Conservation (phyloP, 2,113 vertebrate genomes). For the Burhinus oedicnemus region DNA sequence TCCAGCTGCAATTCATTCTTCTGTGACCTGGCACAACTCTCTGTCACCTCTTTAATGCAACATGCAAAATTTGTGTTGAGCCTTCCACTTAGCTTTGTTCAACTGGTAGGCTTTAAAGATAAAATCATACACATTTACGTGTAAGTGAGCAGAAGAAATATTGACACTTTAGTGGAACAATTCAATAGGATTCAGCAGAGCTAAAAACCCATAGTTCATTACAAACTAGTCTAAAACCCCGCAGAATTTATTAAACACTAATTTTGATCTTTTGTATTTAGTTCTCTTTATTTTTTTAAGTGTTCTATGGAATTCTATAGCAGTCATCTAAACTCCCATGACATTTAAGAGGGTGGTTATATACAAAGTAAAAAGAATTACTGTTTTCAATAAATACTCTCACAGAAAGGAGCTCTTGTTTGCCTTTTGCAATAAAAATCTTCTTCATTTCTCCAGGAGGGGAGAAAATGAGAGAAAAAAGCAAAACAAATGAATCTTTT, state of each 20-base stretch:
- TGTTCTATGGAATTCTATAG: neutral
- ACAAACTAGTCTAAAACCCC: neutral
- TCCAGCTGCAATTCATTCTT: constrained; percentile 6
- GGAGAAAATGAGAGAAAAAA: neutral
- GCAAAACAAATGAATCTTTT: neutral
- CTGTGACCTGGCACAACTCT: neutral
- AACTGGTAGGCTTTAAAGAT: neutral
- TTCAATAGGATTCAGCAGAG: neutral
- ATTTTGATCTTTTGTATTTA: neutral
- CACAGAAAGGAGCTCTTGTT: neutral
- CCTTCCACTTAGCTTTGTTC: neutral
- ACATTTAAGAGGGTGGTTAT: neutral
- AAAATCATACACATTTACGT: neutral
- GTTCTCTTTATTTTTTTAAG: neutral
- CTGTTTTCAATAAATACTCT: neutral
- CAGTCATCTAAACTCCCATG: neutral
- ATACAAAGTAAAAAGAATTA: neutral
- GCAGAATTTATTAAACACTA: neutral
- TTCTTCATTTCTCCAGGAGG: neutral
- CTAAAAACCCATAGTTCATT: neutral
- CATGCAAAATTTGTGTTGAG: neutral
- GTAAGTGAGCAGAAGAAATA: neutral
- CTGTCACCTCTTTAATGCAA: neutral
- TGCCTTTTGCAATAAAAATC: neutral
- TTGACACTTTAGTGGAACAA: neutral